phyloP scores from a whole-genome alignment of 1,140 invertebrate genomes.

The Drosophila takahashii region DNA sequence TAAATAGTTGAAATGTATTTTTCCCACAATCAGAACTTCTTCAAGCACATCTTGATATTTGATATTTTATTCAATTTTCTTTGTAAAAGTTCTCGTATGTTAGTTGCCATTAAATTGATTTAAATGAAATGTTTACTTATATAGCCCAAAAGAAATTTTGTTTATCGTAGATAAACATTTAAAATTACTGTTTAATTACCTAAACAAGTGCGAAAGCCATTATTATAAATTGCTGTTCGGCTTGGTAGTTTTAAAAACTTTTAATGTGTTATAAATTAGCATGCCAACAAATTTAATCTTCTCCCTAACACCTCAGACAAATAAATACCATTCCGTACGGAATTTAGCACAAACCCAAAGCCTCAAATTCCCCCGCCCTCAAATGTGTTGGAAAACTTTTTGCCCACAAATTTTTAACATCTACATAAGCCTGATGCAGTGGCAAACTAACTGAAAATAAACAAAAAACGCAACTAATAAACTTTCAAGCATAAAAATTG shows the following conservation, averaged over 20 bases:
- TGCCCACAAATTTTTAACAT: conserved; percentile 13
- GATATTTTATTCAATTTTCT: not conserved
- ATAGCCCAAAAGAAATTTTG: not conserved
- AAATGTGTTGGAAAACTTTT: conserved; percentile 17
- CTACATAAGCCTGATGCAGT: conserved; percentile 10
- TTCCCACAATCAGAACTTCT: not conserved
- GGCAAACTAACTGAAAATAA: conserved; percentile 17
- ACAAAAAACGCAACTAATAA: conserved; percentile 32
- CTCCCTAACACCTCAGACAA: not conserved
- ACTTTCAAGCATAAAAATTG: conserved; percentile 23
- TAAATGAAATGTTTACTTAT: not conserved
- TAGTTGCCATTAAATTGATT: too few relatives aligned
- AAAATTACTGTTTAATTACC: not conserved
- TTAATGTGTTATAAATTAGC: conserved; percentile 2
- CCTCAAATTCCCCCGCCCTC: not conserved
- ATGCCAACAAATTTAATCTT: not conserved
- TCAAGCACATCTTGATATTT: not conserved
- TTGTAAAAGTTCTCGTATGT: not conserved
- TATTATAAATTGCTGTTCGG: not conserved
- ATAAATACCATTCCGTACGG: not conserved
- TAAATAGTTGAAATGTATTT: not conserved
- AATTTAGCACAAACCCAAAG: not conserved
- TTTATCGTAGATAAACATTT: not conserved
- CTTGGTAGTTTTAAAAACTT: not conserved
- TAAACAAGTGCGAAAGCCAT: not conserved